Base-by-base conservation (phyloP, 2,888 invertebrate species). In the Osmoderma eremita region DNA sequence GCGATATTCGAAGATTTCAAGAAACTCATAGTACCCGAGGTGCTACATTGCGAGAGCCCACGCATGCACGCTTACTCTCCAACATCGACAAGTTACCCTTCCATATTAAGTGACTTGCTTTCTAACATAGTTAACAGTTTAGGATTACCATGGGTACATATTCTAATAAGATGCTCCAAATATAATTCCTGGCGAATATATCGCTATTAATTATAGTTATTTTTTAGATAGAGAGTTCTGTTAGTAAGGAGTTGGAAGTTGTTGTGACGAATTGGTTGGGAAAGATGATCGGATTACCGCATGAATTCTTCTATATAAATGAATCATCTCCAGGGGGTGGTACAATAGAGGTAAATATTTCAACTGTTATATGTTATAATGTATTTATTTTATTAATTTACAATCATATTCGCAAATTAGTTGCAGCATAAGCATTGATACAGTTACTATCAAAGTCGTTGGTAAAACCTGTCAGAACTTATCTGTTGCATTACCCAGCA, bases 11-110 rank as follows among this genome's bases (percentile, higher is more conserved):
- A 87, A 45, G 99, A 99, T 79, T 90, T 99, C 0, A 97, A 99
- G 75, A 86, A 90, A 39, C 92, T 97, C 74, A 93, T 99, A 65
- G 97, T 99, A 95, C 98, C 98, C 0, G 98, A 98, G 74, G 94
- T 98, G 72, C 95, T 95, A 0, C 95, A 96, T 78, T 96, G 96
- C 95, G 97, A 98, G 82, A 95, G 95, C 79, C 98, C 98, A 0
- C 92, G 97, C 77, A 98, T 97, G 97, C 98, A 98, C 80, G 98
- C 97, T 0, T 98, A 98, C 80, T 98, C 97, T 83, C 98, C 98
- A 0, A 97, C 97, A 0, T 84, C 97, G 58, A 97, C 94, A 76
- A 95, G 95, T 13, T 96, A 92, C 76, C 96, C 97, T 0, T 97
- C 98, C 0, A 86, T 98, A 67, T 86, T 98, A 78, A 98, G 96